These are phyloP conservation scores for Labrus mixtus DNA, from an alignment of 2,113 vertebrate genomes.

Conservation along the genomic window DNA sequence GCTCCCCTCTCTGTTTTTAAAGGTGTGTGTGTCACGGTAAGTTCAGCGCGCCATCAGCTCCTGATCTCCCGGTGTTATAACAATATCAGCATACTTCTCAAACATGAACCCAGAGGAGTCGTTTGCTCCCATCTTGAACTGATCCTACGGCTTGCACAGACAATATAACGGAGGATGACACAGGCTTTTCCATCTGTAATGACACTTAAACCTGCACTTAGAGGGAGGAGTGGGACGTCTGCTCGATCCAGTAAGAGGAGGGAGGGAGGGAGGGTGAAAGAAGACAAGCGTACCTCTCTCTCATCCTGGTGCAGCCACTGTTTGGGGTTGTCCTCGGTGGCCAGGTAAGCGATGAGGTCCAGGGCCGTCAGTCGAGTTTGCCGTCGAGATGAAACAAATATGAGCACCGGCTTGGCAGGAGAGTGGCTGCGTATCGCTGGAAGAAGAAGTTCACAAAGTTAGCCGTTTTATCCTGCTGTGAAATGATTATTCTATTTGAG, in stretches of 20 bases:
- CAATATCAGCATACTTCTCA: slow-evolving; percentile 64
- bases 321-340: slow-evolving; percentile 97
- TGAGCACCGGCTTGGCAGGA: slow-evolving; percentile 96
- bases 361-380: slow-evolving; percentile 97
- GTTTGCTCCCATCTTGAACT: slow-evolving; percentile 70
- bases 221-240: slow-evolving; percentile 34
- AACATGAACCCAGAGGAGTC: slow-evolving; percentile 15
- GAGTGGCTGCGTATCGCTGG: slow-evolving; percentile 97
- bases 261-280: background rate
- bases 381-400: slow-evolving; percentile 97
- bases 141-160: slow-evolving; percentile 62
- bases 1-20: background rate
- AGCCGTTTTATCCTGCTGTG: too few relatives aligned
- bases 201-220: slow-evolving; percentile 61
- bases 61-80: slow-evolving; percentile 50
- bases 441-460: too few relatives aligned
- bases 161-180: slow-evolving; percentile 64
- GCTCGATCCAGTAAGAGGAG: slow-evolving; percentile 30
- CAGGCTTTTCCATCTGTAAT: slow-evolving; percentile 70
- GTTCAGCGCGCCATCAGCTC: slow-evolving; percentile 16
- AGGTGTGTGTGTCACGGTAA: slow-evolving; percentile 24
- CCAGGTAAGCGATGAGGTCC: slow-evolving; percentile 96
- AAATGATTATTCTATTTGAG: too few relatives aligned
- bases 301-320: slow-evolving; percentile 99
- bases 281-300: slow-evolving; percentile 86